These are phyloP conservation scores for Uria aalge DNA, from an alignment of 2,113 vertebrate genomes.

Conservation along the genomic window DNA sequence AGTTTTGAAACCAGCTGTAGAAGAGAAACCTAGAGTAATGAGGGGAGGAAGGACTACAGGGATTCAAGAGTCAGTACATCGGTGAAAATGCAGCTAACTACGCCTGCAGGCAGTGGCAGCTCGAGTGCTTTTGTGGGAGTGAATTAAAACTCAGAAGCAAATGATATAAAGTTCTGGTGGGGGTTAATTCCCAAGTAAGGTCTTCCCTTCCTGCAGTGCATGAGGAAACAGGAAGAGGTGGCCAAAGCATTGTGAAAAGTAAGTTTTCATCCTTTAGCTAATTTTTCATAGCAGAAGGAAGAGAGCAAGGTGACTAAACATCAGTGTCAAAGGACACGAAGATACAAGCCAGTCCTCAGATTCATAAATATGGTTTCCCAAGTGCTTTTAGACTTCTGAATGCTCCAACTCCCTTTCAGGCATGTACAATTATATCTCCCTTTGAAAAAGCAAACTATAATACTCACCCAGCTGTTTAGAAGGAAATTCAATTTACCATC, in stretches of 20 bases:
- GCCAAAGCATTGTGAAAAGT: neutral
- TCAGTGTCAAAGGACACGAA: neutral
- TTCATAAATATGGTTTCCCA: neutral
- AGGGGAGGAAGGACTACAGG: neutral
- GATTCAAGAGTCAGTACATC: neutral
- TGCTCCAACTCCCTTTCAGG: neutral
- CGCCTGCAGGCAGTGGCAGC: neutral
- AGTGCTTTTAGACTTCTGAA: neutral
- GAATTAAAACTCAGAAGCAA: neutral
- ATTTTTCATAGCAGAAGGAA: neutral
- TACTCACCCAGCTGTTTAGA: neutral
- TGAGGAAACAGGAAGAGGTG: neutral
- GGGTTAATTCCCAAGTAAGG: neutral
- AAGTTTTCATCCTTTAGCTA: neutral
- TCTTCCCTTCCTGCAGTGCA: neutral
- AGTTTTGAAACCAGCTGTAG: neutral
- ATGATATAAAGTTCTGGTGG: neutral
- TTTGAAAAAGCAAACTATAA: neutral
- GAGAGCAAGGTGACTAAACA: neutral
- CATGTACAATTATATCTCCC: neutral
- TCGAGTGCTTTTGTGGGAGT: neutral
- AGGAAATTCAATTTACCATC: neutral
- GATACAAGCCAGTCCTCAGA: neutral
- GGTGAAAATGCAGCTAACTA: constrained; percentile 17
- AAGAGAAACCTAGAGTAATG: constrained; percentile 4